These are phyloP conservation scores for Plagodis pulveraria DNA, from an alignment of 2,888 invertebrate species.

Conservation along the genomic window DNA sequence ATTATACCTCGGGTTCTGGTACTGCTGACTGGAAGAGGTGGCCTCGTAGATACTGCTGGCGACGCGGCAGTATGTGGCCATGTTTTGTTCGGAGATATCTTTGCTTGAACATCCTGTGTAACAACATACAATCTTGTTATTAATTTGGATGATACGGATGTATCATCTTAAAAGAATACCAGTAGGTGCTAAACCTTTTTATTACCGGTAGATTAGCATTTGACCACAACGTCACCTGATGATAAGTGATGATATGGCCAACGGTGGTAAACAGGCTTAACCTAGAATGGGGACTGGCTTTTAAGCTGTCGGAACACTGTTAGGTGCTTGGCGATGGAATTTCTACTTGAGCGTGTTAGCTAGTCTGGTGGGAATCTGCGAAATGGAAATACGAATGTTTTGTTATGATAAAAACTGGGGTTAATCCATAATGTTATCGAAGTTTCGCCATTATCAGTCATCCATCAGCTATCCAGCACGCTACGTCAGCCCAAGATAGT, in stretches of 20 bases:
- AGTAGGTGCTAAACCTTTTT: not conserved
- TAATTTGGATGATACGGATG: not conserved
- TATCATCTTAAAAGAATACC: not conserved
- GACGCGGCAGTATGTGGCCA: conserved; percentile 71
- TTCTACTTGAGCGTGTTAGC: too few species aligned
- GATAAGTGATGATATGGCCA: too few species aligned
- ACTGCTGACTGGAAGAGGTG: conserved; percentile 66
- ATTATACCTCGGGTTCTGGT: conserved; percentile 67
- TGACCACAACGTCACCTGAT: too few species aligned
- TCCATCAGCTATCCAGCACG: not conserved
- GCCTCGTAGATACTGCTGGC: conserved; percentile 72
- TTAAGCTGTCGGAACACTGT: too few species aligned
- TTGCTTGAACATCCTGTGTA: conserved; percentile 66
- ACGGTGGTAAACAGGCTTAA: too few species aligned
- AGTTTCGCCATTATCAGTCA: conserved; percentile 24
- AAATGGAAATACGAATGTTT: too few species aligned
- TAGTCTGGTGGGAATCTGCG: too few species aligned
- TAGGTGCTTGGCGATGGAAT: too few species aligned
- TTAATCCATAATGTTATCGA: conserved; percentile 1
- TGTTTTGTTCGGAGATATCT: conserved; percentile 68
- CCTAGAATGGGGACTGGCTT: too few species aligned
- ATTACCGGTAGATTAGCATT: too few species aligned
- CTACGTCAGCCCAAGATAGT: conserved; percentile 12
- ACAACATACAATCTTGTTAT: conserved; percentile 5
- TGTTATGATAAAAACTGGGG: not conserved